Evolutionary conservation across 2,797 vertebrate genomes (phyloP).

Genomic region (Sebastes vulpes): DNA sequence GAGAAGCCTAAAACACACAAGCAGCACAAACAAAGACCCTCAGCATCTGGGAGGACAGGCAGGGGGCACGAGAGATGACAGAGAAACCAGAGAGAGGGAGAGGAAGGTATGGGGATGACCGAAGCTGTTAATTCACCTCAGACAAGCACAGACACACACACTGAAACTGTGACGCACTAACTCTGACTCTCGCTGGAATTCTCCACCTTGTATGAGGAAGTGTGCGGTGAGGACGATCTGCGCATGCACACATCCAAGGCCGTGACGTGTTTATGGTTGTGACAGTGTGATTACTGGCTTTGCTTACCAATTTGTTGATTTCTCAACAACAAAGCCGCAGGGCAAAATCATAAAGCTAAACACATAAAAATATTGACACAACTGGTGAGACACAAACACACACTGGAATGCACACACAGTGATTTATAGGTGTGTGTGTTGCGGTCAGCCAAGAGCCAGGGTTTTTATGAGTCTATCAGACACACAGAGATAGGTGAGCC

Average conservation of each 20-base stretch:
- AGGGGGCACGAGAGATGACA: neutral
- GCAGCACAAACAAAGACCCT: conserved; percentile 45
- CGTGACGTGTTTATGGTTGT: neutral
- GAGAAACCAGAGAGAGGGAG: conserved; percentile 11
- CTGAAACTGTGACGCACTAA: conserved; percentile 81
- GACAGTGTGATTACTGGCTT: neutral
- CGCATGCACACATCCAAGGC: conserved; percentile 12
- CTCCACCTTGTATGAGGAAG: conserved; percentile 12
- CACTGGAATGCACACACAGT: conserved; percentile 8
- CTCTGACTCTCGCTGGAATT: conserved; percentile 21
- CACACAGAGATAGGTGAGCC: conserved; percentile 10
- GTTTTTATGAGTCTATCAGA: conserved; percentile 32
- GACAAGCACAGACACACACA: conserved; percentile 81
- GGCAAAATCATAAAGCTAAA: neutral
- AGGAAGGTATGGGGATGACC: conserved; percentile 23
- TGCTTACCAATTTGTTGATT: conserved; percentile 7
- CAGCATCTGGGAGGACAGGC: conserved; percentile 15
- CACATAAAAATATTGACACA: neutral
- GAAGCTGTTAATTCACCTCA: conserved; percentile 54
- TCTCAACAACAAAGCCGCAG: conserved; percentile 4
- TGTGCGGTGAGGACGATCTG: conserved; percentile 18
- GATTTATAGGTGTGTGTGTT: conserved; percentile 16
- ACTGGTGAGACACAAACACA: neutral
- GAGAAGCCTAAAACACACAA: conserved; percentile 60
- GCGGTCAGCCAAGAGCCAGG: conserved; percentile 23